phyloP scores from a whole-genome alignment of 2,797 vertebrate species.

The Coreius guichenoti region DNA sequence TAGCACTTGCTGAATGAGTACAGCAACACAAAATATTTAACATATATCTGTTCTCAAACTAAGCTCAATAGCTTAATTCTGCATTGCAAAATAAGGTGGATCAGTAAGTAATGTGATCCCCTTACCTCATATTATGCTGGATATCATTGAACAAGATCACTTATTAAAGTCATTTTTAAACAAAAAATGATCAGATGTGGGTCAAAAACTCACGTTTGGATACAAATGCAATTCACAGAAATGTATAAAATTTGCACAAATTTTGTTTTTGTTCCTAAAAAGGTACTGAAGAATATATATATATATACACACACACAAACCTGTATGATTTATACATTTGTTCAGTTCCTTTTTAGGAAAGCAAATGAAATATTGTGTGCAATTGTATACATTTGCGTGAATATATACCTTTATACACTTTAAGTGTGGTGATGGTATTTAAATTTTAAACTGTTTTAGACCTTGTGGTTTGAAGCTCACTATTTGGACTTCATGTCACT shows the following conservation, averaged over 20 bases:
- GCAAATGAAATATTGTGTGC: background rate
- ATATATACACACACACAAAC: background rate
- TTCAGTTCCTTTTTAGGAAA: background rate
- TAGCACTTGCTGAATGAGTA: too few relatives aligned
- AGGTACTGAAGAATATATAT: background rate
- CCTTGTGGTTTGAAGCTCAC: constrained; percentile 58
- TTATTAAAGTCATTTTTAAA: too few relatives aligned
- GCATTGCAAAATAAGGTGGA: background rate
- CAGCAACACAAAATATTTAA: too few relatives aligned
- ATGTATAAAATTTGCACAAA: background rate
- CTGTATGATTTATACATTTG: background rate
- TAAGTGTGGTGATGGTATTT: constrained; percentile 67
- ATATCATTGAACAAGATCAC: too few relatives aligned
- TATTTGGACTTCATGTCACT: constrained; percentile 62
- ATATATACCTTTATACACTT: constrained; percentile 52
- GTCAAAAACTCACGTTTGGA: background rate
- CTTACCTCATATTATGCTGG: background rate
- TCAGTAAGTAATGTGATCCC: background rate
- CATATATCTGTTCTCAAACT: too few relatives aligned
- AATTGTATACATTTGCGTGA: background rate
- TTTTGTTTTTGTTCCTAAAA: background rate
- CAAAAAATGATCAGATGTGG: too few relatives aligned
- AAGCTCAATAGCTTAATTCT: background rate
- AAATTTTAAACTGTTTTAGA: constrained; percentile 64
- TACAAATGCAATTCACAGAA: background rate